Evolutionary conservation across 2,113 vertebrate genomes (phyloP).

Genomic region (Austrofundulus limnaeus): DNA sequence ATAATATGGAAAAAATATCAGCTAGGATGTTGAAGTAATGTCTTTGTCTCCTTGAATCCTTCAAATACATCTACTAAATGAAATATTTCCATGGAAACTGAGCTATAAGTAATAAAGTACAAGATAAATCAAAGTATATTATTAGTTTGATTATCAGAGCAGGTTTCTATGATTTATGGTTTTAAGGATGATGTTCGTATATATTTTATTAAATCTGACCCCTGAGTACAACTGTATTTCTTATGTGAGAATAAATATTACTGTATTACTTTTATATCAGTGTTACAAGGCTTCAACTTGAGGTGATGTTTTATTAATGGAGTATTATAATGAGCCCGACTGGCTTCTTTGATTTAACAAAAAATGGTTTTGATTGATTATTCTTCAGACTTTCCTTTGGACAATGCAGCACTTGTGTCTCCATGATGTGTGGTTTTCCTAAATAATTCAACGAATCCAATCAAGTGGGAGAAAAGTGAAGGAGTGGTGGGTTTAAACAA

Average conservation of each 20-base stretch:
- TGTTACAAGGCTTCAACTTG: not conserved
- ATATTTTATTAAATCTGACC: not conserved
- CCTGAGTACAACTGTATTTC: not conserved
- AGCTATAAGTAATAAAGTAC: slow-evolving; percentile 1
- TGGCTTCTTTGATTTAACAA: not conserved
- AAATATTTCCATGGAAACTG: slow-evolving; percentile 53
- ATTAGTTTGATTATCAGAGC: not conserved
- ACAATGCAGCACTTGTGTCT: not conserved
- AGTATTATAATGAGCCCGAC: not conserved
- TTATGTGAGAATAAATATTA: slow-evolving; percentile 6
- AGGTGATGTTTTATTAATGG: not conserved
- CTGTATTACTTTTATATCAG: not conserved
- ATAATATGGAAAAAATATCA: slow-evolving; percentile 22
- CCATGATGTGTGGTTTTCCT: no score
- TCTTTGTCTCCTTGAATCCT: not conserved
- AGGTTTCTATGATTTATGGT: slow-evolving; percentile 1
- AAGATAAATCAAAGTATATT: slow-evolving; percentile 5
- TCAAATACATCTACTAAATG: slow-evolving; percentile 2
- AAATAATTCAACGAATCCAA: no score
- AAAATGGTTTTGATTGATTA: not conserved
- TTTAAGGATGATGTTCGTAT: not conserved
- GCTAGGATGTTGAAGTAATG: slow-evolving; percentile 1
- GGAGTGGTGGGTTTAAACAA: no score
- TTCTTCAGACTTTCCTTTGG: not conserved
- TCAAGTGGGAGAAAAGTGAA: no score